These are phyloP conservation scores for Mus musculus DNA, from an alignment of 2,113 vertebrate species.

Conservation along the genomic window GRCm39 chr1:57047001-57047500, in stretches of 20 bases:
- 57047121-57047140: neutral
- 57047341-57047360: neutral
- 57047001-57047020: neutral
- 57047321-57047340: neutral
- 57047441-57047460: slow-evolving; percentile 30
- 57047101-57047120: neutral
- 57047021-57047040: neutral
- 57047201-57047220: neutral
- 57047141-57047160: neutral
- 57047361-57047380: neutral
- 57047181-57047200: neutral
- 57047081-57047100: neutral
- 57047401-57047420: neutral
- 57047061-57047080: neutral
- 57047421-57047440: neutral
- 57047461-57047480: neutral
- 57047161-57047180: neutral
- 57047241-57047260: neutral
- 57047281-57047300: neutral
- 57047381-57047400: neutral
- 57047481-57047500: neutral
- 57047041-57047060: neutral
- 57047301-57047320: neutral
- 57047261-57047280: neutral
- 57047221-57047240: slow-evolving; percentile 60